Percentiles rank a stretch among this genome's conserved stretches.
Conservation (phyloP, 2,888 invertebrate species). For the Andrena praecox region DNA sequence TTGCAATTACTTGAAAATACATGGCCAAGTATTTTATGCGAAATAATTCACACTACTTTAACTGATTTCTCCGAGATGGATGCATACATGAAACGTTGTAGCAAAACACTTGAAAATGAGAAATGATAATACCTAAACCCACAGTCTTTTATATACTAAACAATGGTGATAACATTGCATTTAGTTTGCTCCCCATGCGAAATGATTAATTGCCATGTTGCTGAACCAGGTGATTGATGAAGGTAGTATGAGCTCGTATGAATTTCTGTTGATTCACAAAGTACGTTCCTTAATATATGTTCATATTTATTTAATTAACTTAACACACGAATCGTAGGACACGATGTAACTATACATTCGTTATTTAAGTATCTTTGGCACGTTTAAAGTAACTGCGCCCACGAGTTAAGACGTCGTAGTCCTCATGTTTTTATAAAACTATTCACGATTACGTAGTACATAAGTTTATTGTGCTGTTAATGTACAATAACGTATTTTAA, state of each 20-base stretch:
- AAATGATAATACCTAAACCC: slow-evolving; percentile 60
- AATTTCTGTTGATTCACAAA: slow-evolving; percentile 1
- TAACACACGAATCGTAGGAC: slow-evolving; percentile 12
- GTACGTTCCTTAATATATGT: slow-evolving; percentile 32
- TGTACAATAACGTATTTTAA: slow-evolving; percentile 53
- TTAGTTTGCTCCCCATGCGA: background rate
- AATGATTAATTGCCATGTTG: slow-evolving; percentile 2
- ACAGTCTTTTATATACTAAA: background rate
- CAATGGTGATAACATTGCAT: background rate
- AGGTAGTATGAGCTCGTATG: slow-evolving; percentile 5
- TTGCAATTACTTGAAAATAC: slow-evolving; percentile 90
- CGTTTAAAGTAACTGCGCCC: slow-evolving; percentile 9
- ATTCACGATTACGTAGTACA: slow-evolving; percentile 61
- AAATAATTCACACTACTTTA: slow-evolving; percentile 92
- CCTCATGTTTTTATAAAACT: slow-evolving; percentile 30
- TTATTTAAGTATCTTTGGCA: slow-evolving; percentile 7
- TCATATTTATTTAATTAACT: slow-evolving; percentile 26
- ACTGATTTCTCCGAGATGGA: slow-evolving; percentile 93
- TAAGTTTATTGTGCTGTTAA: slow-evolving; percentile 59
- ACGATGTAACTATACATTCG: slow-evolving; percentile 19
- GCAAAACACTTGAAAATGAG: slow-evolving; percentile 77
- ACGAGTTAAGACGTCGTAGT: slow-evolving; percentile 2
- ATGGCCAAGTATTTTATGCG: slow-evolving; percentile 92
- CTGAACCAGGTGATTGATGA: background rate
- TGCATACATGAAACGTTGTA: slow-evolving; percentile 89